phyloP scores from a whole-genome alignment of 2,888 invertebrate species.

The Eubasilissa splendida region DNA sequence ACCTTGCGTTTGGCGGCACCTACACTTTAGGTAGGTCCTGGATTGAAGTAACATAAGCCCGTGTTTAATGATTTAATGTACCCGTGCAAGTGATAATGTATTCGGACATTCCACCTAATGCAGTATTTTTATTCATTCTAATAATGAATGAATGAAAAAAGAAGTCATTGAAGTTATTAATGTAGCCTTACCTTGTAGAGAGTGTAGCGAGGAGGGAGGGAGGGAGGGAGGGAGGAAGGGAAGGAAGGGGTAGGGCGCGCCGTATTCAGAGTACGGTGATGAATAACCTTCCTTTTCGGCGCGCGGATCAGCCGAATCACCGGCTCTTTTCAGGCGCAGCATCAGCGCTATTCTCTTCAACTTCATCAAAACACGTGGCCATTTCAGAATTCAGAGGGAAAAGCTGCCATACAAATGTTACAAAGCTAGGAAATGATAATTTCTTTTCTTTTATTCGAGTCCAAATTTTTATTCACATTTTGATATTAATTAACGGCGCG shows the following conservation, averaged over 20 bases:
- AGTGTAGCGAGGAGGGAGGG: neutral
- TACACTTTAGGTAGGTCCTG: no score
- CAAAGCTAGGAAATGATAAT: conserved; percentile 5
- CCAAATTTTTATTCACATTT: neutral
- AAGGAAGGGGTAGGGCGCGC: neutral
- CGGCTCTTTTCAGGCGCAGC: neutral
- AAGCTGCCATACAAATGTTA: conserved; percentile 5
- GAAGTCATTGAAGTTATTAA: conserved; percentile 35
- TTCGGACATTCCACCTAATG: conserved; percentile 8
- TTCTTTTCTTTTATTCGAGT: conserved; percentile 27
- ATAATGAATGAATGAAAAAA: conserved; percentile 14
- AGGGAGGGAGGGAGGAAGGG: neutral
- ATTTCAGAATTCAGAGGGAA: conserved; percentile 19
- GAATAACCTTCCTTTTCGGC: conserved; percentile 21
- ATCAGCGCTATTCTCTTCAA: no score
- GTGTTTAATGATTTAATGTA: no score
- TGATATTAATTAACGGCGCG: conserved; percentile 17
- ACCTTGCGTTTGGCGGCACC: no score
- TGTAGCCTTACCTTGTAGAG: conserved; percentile 12
- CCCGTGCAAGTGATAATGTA: conserved; percentile 7
- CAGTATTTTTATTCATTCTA: conserved; percentile 21
- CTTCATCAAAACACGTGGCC: neutral
- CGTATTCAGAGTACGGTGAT: conserved; percentile 13
- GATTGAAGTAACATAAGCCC: neutral
- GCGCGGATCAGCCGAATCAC: conserved; percentile 13